Evolutionary conservation across 2,797 vertebrate genomes (phyloP).

Genomic region (Siniperca undulata): DNA sequence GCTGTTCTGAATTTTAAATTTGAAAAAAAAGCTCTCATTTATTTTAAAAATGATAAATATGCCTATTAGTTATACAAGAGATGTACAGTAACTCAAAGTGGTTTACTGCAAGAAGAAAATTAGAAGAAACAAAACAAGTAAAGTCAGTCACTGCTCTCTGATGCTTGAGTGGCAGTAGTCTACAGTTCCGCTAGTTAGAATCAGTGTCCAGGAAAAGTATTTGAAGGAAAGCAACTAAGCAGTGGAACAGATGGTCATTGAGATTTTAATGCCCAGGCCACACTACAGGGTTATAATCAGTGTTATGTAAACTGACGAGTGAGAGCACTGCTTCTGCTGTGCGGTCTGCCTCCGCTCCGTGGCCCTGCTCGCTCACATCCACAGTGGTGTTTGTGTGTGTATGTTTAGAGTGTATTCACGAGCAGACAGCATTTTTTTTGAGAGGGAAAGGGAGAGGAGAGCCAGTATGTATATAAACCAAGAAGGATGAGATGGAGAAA

Average conservation of each 20-base stretch:
- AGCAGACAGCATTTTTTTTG: slow-evolving; percentile 22
- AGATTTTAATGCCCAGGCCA: slow-evolving; percentile 88
- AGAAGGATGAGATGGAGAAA: slow-evolving; percentile 5
- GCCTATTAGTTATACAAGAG: background rate
- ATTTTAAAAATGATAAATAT: background rate
- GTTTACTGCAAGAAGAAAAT: background rate
- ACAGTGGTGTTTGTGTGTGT: slow-evolving; percentile 26
- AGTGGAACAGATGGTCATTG: slow-evolving; percentile 90
- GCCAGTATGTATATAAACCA: slow-evolving; percentile 15
- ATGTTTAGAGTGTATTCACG: slow-evolving; percentile 12
- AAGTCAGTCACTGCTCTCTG: background rate
- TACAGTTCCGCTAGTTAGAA: slow-evolving; percentile 23
- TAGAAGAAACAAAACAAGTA: background rate
- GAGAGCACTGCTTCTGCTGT: slow-evolving; percentile 61
- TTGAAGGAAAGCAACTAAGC: slow-evolving; percentile 70
- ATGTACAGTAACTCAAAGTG: background rate
- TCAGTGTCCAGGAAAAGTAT: slow-evolving; percentile 58
- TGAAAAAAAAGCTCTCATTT: background rate
- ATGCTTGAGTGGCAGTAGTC: slow-evolving; percentile 21
- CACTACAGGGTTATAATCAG: slow-evolving; percentile 87
- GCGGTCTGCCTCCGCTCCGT: slow-evolving; percentile 63
- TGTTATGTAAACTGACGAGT: slow-evolving; percentile 89
- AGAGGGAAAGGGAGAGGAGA: slow-evolving; percentile 10
- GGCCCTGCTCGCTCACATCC: slow-evolving; percentile 39
- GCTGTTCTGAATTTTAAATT: too few relatives aligned